Evolutionary conservation across 2,888 invertebrate genomes (phyloP).

Genomic region (Thymelicus sylvestris): DNA sequence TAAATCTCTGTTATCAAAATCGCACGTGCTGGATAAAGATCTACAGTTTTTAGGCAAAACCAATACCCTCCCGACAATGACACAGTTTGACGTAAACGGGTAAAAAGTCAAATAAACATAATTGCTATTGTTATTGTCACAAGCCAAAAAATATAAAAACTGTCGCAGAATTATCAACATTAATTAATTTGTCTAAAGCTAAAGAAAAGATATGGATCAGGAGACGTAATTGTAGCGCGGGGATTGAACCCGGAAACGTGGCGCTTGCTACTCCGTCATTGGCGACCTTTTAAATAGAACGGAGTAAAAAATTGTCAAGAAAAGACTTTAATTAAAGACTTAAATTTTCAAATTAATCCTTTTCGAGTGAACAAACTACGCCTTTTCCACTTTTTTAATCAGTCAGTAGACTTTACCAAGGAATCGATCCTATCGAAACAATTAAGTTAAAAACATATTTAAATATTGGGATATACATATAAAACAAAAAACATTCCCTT

Average conservation of each 20-base stretch:
- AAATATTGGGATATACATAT: too few relatives aligned
- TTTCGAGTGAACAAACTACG: not conserved
- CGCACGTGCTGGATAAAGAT: not conserved
- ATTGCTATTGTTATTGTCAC: constrained; percentile 10
- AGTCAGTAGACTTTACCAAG: not conserved
- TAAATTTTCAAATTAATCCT: not conserved
- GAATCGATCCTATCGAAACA: too few relatives aligned
- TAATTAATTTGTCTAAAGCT: constrained; percentile 28
- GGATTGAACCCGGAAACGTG: constrained; percentile 25
- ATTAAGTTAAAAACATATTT: too few relatives aligned
- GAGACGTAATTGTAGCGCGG: constrained; percentile 14
- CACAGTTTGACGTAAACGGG: constrained; percentile 2
- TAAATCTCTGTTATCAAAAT: not conserved
- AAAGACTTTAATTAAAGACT: not conserved
- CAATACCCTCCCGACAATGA: not conserved
- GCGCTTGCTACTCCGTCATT: constrained; percentile 6
- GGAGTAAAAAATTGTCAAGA: not conserved
- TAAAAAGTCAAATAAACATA: constrained; percentile 1
- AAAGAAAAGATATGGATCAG: constrained; percentile 26
- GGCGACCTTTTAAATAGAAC: constrained; percentile 19
- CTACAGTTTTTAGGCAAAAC: constrained; percentile 2
- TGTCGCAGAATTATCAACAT: constrained; percentile 2
- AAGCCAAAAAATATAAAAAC: not conserved
- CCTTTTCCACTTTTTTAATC: not conserved
- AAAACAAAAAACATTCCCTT: too few relatives aligned